A percentile compares a stretch with the other conserved stretches of the same genome.
phyloP scores from a whole-genome alignment of 2,797 vertebrate genomes.

The Paedocypris micromegethes region DNA sequence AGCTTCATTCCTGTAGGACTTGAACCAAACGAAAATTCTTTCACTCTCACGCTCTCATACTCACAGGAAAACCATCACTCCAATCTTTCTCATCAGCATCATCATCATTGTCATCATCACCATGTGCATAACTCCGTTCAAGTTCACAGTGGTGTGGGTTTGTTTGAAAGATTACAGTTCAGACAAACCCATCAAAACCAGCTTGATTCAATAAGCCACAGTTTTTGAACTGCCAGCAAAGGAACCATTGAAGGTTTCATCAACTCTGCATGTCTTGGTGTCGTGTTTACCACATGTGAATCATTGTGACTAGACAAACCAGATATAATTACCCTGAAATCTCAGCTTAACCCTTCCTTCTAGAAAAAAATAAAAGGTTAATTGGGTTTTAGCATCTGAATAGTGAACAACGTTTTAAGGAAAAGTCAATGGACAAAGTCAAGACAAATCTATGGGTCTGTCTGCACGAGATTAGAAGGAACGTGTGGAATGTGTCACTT shows the following conservation, averaged over 20 bases:
- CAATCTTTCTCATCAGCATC: too few species aligned
- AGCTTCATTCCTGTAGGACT: too few species aligned
- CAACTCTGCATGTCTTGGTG: not conserved
- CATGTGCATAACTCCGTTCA: too few species aligned
- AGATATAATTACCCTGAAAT: constrained; percentile 18
- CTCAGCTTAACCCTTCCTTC: not conserved
- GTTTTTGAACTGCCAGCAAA: not conserved
- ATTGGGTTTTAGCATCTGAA: constrained; percentile 1
- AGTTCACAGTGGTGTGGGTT: too few species aligned
- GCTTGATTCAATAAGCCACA: not conserved
- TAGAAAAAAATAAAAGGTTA: not conserved
- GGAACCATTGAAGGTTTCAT: not conserved
- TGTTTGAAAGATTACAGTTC: too few species aligned
- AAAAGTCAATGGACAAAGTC: not conserved
- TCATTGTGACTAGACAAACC: not conserved
- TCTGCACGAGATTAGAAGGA: not conserved
- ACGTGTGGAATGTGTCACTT: constrained; percentile 10
- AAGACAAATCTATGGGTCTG: not conserved
- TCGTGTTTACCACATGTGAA: constrained; percentile 3
- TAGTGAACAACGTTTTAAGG: not conserved
- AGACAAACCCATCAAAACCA: too few species aligned
- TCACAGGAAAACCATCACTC: too few species aligned
- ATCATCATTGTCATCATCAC: too few species aligned
- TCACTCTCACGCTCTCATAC: too few species aligned
- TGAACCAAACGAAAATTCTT: too few species aligned